Evolutionary conservation across 2,113 vertebrate species (phyloP).

Genomic region (Ornithorhynchus anatinus): DNA sequence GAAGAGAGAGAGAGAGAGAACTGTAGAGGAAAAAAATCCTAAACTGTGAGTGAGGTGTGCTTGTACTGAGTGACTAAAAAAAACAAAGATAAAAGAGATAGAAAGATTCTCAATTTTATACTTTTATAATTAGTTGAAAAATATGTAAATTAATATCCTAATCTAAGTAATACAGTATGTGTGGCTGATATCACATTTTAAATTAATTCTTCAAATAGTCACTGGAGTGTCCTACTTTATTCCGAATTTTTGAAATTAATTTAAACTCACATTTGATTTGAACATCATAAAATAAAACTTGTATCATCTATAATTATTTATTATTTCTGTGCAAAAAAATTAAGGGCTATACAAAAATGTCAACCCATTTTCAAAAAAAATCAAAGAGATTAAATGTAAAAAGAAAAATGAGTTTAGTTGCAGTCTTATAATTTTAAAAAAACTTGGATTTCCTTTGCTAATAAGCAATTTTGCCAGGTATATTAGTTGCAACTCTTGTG

Average conservation of each 20-base stretch:
- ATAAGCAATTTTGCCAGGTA: conserved; percentile 1
- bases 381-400: not conserved
- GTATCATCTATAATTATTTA: conserved; percentile 26
- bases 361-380: conserved; percentile 2
- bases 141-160: conserved; percentile 39
- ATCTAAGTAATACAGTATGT: conserved; percentile 10
- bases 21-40: not conserved
- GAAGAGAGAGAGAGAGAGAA: conserved; percentile 32
- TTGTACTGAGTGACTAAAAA: conserved; percentile 4
- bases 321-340: conserved; percentile 25
- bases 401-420: not conserved
- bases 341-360: not conserved
- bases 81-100: not conserved
- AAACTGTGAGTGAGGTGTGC: not conserved
- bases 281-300: conserved; percentile 31
- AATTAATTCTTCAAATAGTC: conserved; percentile 49
- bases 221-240: conserved; percentile 36
- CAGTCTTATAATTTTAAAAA: not conserved
- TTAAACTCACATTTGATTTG: conserved; percentile 34
- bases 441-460: conserved; percentile 10
- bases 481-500: conserved; percentile 2
- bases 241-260: conserved; percentile 43
- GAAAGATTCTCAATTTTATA: conserved; percentile 29
- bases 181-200: conserved; percentile 43
- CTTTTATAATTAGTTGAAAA: conserved; percentile 44